phyloP scores from a whole-genome alignment of 2,888 invertebrate genomes.

The Mythimna albipuncta region DNA sequence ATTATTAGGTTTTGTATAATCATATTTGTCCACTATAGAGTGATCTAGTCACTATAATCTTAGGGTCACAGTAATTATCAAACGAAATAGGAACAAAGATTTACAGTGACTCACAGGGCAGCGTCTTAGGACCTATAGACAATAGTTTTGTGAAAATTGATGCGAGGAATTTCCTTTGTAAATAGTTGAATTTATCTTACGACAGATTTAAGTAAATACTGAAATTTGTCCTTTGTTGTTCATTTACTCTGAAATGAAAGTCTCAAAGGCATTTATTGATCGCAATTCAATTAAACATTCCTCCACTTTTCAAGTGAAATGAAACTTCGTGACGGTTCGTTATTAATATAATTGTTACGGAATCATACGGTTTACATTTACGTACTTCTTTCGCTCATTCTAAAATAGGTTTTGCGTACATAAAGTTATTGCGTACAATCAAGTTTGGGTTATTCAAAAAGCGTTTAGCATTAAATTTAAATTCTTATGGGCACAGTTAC shows the following conservation, averaged over 20 bases:
- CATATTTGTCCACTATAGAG: neutral
- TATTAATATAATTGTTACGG: slow-evolving; percentile 27
- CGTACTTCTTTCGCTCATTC: slow-evolving; percentile 21
- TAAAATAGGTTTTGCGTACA: slow-evolving; percentile 20
- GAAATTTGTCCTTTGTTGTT: slow-evolving; percentile 22
- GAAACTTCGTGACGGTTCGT: slow-evolving; percentile 43
- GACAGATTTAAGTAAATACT: slow-evolving; percentile 20
- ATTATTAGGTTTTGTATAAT: slow-evolving; percentile 3
- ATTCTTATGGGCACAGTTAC: slow-evolving; percentile 59
- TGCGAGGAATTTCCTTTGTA: neutral
- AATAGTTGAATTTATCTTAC: neutral
- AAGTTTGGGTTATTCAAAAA: slow-evolving; percentile 56
- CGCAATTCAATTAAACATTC: slow-evolving; percentile 43
- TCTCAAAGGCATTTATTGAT: slow-evolving; percentile 32
- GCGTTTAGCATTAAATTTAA: slow-evolving; percentile 60
- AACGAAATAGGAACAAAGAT: neutral
- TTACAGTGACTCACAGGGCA: slow-evolving; percentile 22
- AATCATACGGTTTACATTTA: slow-evolving; percentile 37
- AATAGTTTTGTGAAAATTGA: neutral
- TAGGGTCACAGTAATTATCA: neutral
- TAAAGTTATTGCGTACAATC: slow-evolving; percentile 33
- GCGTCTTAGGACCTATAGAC: neutral
- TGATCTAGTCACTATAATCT: neutral
- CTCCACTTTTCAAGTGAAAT: slow-evolving; percentile 35
- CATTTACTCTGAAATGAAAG: slow-evolving; percentile 13